Evolutionary conservation across 2,888 invertebrate species (phyloP).

Genomic region (Rhingia rostrata): DNA sequence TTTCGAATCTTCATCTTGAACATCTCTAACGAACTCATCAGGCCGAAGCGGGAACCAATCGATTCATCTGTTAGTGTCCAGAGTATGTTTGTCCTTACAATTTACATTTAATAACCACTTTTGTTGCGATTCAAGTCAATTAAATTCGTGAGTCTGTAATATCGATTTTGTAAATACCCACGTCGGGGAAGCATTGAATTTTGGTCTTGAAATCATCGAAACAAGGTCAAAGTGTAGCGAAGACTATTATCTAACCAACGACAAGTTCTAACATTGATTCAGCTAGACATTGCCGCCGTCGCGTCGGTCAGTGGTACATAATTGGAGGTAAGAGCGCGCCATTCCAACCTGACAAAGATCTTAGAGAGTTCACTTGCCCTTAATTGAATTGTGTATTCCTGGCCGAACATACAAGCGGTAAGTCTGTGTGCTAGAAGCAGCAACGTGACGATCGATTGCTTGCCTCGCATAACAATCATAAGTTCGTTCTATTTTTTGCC

Average conservation of each 20-base stretch:
- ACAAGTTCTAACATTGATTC: background rate
- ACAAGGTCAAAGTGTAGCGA: constrained; percentile 51
- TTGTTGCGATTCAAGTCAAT: constrained; percentile 8
- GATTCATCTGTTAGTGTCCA: constrained; percentile 3
- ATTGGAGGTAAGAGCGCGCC: background rate
- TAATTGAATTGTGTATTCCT: constrained; percentile 32
- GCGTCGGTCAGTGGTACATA: background rate
- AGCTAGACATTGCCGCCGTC: background rate
- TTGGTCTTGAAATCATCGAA: constrained; percentile 52
- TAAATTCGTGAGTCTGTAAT: constrained; percentile 1
- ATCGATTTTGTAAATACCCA: constrained; percentile 34
- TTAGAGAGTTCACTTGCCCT: constrained; percentile 47
- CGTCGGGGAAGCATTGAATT: constrained; percentile 22
- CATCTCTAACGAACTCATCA: background rate
- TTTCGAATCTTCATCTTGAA: background rate
- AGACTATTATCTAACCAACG: constrained; percentile 57
- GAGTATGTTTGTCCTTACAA: constrained; percentile 36
- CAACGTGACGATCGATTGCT: constrained; percentile 38
- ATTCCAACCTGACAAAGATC: too few species aligned
- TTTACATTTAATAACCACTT: background rate
- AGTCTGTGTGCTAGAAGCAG: background rate
- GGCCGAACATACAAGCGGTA: too few species aligned
- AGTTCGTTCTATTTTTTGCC: constrained; percentile 56
- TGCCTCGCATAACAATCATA: constrained; percentile 42
- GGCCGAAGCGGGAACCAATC: background rate